Conservation (phyloP, 2,797 vertebrate species). For the Anguilla megastoma region DNA sequence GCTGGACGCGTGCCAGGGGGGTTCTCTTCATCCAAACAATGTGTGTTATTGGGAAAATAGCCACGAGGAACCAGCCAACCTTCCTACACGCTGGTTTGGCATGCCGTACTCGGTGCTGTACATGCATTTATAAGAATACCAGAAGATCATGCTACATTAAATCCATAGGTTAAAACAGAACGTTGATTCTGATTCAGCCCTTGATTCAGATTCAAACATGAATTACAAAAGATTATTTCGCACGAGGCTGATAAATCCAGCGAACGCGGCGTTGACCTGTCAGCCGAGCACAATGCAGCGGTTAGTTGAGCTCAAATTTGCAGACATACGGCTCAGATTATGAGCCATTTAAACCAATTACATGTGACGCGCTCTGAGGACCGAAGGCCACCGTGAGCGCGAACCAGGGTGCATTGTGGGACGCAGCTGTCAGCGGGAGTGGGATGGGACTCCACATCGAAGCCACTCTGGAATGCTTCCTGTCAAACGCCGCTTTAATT, state of each 20-base stretch:
- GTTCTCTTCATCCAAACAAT: background rate
- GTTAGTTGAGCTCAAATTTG: conserved; percentile 11
- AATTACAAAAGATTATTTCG: background rate
- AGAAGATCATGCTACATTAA: background rate
- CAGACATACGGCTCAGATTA: conserved; percentile 25
- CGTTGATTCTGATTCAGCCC: background rate
- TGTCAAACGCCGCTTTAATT: conserved; percentile 38
- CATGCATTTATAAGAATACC: background rate
- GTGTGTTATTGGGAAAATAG: background rate
- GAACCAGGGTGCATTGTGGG: conserved; percentile 47
- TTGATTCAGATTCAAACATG: background rate
- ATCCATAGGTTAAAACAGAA: background rate
- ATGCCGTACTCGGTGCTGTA: background rate
- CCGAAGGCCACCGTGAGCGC: conserved; percentile 6
- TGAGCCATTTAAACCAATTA: conserved; percentile 7
- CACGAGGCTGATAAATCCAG: background rate
- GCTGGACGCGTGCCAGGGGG: conserved; percentile 47
- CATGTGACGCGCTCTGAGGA: background rate
- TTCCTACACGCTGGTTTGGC: background rate
- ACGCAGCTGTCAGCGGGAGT: conserved; percentile 45
- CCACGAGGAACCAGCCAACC: background rate
- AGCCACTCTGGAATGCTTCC: conserved; percentile 7
- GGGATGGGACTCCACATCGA: conserved; percentile 49
- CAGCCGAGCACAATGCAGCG: background rate
- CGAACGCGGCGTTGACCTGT: background rate